Base-by-base conservation (phyloP, 2,888 invertebrate species). In the Epicampocera succincta region DNA sequence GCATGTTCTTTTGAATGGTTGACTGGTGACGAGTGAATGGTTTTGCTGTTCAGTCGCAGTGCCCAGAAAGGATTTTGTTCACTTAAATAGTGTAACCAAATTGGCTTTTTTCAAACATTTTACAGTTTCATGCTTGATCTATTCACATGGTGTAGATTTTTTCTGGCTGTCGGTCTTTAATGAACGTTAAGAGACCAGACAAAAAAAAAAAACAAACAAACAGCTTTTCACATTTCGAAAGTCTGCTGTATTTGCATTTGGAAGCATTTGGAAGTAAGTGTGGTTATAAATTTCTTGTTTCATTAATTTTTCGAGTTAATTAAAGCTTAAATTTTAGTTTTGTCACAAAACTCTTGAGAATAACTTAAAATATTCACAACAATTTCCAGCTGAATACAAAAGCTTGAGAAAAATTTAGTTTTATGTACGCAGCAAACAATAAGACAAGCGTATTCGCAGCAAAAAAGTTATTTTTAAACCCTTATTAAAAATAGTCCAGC, bases 41-140 rank as follows among this genome's bases (percentile, higher is more conserved):
- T 13, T 68, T 54, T 21, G 21, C 48, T 46, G 46, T 65, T 21
- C n/a, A 15, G 15, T 12, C 42, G 21, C 52, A 61, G 61, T 61
- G 61, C 19, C 65, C 4, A 29, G 42, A 76, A 79, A 61, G 74
- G 69, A 84, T 73, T 84, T 79, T 72, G 2, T 63, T 58, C 72
- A 76, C 76, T 79, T 81, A 69, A 81, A 79, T 65, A 73, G 79
- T 81, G 75, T 48, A 79, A 75, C 69, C 58, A 79, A 83, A 84
- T 60, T 73, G 21, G 58, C 65, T 72, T 66, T 65, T 75, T 33
- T 33, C 8, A 33, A 72, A 58, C 44, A 61, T 75, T 83, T 76
- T 63, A 56, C 65, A 83, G 77, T 65, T 68, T 80, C 38, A 73
- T 77, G 73, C 44, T 52, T 69, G 40, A 77, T 77, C 65, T 56